These are phyloP conservation scores for Ceratosolen fusciceps DNA, from an alignment of 1,140 invertebrate genomes.

Conservation along the genomic window DNA sequence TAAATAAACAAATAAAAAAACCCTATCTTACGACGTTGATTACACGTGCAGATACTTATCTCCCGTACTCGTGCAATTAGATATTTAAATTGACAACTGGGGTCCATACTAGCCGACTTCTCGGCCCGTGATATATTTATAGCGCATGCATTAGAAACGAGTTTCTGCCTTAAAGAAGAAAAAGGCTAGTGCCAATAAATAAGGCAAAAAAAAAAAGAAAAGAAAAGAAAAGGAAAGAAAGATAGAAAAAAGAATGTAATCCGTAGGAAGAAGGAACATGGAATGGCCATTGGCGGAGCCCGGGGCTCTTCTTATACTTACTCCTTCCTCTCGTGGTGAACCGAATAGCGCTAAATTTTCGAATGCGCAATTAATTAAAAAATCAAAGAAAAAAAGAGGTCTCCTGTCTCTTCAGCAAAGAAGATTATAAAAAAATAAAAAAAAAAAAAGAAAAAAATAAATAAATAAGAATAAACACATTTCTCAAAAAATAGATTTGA, in stretches of 20 bases:
- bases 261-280: neutral
- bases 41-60: no score
- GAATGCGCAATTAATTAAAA: neutral
- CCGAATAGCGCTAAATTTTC: neutral
- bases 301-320: neutral
- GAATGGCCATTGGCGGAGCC: neutral
- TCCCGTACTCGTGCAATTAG: neutral
- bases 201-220: no score
- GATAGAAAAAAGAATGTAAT: neutral
- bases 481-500: slow-evolving; percentile 16
- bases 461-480: neutral
- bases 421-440: neutral
- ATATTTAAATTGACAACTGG: slow-evolving; percentile 11
- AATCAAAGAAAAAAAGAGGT: neutral
- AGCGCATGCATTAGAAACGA: neutral
- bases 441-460: neutral
- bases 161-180: neutral
- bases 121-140: neutral
- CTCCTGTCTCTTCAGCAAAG: no score
- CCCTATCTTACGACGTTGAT: no score
- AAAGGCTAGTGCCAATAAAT: neutral
- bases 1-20: no score
- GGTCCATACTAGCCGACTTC: neutral
- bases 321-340: neutral
- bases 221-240: no score